phyloP scores from a whole-genome alignment of 2,113 vertebrate species.

The Megaceryle maxima region DNA sequence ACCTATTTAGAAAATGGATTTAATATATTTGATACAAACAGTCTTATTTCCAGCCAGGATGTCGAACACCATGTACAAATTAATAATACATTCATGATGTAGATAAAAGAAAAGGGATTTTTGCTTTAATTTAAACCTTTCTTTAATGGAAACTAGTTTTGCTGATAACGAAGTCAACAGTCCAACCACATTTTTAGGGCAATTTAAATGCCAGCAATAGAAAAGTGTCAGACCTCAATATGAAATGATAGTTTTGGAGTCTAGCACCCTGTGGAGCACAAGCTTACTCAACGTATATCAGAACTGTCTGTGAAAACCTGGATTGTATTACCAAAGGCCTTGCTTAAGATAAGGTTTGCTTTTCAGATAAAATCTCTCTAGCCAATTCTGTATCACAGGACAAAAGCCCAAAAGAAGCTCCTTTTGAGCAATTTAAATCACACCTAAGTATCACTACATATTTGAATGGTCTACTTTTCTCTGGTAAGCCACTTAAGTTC shows the following conservation, averaged over 20 bases:
- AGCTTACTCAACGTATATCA: background rate
- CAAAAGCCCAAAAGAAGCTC: background rate
- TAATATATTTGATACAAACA: background rate
- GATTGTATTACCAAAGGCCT: background rate
- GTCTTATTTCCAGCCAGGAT: background rate
- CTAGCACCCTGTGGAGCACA: background rate
- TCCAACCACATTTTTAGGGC: background rate
- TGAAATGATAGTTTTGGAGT: background rate
- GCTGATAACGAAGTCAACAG: background rate
- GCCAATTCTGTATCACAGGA: background rate
- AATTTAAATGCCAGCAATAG: background rate
- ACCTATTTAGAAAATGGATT: background rate
- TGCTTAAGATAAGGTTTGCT: background rate
- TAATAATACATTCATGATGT: background rate
- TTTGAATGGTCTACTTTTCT: background rate
- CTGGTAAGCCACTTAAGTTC: background rate
- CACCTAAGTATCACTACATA: background rate
- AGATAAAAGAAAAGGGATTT: fast-evolving
- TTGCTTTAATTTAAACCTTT: background rate
- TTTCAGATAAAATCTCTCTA: background rate
- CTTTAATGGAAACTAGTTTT: background rate
- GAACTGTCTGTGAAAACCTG: background rate
- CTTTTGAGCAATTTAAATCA: background rate
- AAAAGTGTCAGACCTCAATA: background rate
- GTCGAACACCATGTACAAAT: background rate